Base-by-base conservation (phyloP, 2,113 vertebrate species). In the Corapipo altera region DNA sequence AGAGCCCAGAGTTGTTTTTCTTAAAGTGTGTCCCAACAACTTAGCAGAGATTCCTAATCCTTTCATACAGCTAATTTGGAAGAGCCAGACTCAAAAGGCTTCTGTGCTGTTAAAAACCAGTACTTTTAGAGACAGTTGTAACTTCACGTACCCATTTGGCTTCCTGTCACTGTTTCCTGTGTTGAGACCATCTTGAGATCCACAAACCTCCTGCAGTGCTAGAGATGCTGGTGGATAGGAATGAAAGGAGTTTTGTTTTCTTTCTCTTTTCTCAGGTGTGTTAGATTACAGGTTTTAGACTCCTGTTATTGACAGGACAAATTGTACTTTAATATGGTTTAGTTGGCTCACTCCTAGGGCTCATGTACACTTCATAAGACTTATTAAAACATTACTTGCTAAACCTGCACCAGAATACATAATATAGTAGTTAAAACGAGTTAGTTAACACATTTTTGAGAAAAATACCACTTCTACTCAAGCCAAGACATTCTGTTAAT, bases 401-500 rank as follows among this genome's bases (percentile, higher is more conserved):
- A 88, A 94, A 91, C 62, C 79, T 91, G 70, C 27, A 67, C 52
- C 2, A 0, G 76, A 95, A 92, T 92, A 92, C 69, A 72, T 81
- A 89, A 92, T 75, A 66, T 17, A 78, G 73, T 48, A 78, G 52
- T 92, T 87, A 78, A 93, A 96, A 94, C 58, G 73, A 91, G 85
- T 92, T 93, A 91, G 73, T 83, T 95, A 89, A 89, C 94, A 92
- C 81, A 66, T 95, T 93, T 95, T 83, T 77, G 37, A 93, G 91
- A 95, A 95, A 96, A 95, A 93, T 88, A 62, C 66, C 79, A 65
- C 90, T 86, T 96, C 69, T 67, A 54, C 67, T 85, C 20, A 86
- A 93, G 90, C 85, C 92, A 95, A 94, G 95, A 81, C 83, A 81
- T 91, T 84, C 65, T 93, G 88, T 86, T 96, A 94, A 97, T 94